Evolutionary conservation across 2,888 invertebrate species (phyloP).

Genomic region (Cryptophagus acutangulus): DNA sequence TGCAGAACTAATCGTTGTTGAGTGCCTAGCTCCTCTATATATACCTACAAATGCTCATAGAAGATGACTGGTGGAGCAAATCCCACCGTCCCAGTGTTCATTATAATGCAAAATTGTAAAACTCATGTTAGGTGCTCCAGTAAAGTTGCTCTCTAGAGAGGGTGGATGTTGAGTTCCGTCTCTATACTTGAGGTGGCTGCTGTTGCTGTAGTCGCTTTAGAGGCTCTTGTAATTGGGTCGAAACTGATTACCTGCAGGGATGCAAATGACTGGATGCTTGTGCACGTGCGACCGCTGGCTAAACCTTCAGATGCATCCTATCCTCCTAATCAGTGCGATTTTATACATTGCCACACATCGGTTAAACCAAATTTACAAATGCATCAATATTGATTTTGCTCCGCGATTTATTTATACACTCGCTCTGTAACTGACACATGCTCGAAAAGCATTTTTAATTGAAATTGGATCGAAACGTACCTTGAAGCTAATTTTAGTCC

Average conservation of each 20-base stretch:
- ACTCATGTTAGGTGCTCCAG: slow-evolving; percentile 10
- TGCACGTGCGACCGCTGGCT: slow-evolving; percentile 10
- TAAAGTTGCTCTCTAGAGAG: slow-evolving; percentile 5
- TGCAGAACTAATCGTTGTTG: not conserved
- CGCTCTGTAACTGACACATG: too few species aligned
- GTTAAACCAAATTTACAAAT: too few species aligned
- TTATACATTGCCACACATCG: slow-evolving; percentile 8
- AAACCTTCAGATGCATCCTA: slow-evolving; percentile 13
- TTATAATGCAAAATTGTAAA: slow-evolving; percentile 13
- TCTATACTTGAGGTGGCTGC: slow-evolving; percentile 5
- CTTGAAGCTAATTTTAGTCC: too few species aligned
- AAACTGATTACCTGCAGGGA: slow-evolving; percentile 25
- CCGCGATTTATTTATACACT: too few species aligned
- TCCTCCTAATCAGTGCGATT: slow-evolving; percentile 12
- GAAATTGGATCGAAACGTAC: too few species aligned
- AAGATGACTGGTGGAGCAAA: not conserved
- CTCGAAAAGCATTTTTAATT: too few species aligned
- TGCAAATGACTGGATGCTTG: slow-evolving; percentile 18
- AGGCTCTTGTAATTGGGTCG: slow-evolving; percentile 21
- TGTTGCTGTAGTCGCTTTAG: slow-evolving; percentile 7
- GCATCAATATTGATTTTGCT: too few species aligned
- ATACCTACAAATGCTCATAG: too few species aligned
- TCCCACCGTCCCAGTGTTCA: slow-evolving; percentile 11
- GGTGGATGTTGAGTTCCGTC: slow-evolving; percentile 4
- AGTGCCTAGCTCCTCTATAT: too few species aligned